These are phyloP conservation scores for Nomada hirtipes DNA, from an alignment of 2,888 invertebrate genomes.

Conservation along the genomic window DNA sequence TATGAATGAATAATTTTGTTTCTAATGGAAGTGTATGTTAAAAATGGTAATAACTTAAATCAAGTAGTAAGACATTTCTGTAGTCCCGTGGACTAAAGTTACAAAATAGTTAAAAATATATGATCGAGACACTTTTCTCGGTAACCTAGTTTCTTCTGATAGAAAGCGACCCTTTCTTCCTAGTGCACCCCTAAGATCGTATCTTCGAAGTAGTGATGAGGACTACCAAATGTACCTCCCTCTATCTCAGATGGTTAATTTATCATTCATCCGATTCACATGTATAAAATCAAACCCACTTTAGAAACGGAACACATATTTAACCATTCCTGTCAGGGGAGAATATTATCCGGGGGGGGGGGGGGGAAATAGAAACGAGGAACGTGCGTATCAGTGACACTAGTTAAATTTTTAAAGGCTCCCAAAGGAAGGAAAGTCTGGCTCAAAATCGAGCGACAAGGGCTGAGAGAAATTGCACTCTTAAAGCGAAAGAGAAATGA, in stretches of 20 bases:
- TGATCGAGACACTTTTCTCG: neutral
- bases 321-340: neutral
- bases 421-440: neutral
- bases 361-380: neutral
- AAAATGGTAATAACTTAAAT: no score
- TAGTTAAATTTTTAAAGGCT: slow-evolving; percentile 6
- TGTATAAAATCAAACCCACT: slow-evolving; percentile 3
- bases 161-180: neutral
- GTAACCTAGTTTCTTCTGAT: neutral
- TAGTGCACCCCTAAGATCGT: slow-evolving; percentile 2
- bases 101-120: neutral
- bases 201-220: neutral
- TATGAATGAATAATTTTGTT: neutral
- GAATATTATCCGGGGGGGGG: neutral
- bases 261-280: slow-evolving; percentile 8
- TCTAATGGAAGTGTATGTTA: neutral
- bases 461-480: slow-evolving; percentile 26
- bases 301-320: neutral
- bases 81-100: neutral
- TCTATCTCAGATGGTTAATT: slow-evolving; percentile 15
- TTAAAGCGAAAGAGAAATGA: slow-evolving; percentile 10
- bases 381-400: neutral
- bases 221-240: neutral
- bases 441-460: neutral
- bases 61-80: no score